Conservation (phyloP, 2,888 invertebrate genomes). For the Ernsta delagoae region DNA sequence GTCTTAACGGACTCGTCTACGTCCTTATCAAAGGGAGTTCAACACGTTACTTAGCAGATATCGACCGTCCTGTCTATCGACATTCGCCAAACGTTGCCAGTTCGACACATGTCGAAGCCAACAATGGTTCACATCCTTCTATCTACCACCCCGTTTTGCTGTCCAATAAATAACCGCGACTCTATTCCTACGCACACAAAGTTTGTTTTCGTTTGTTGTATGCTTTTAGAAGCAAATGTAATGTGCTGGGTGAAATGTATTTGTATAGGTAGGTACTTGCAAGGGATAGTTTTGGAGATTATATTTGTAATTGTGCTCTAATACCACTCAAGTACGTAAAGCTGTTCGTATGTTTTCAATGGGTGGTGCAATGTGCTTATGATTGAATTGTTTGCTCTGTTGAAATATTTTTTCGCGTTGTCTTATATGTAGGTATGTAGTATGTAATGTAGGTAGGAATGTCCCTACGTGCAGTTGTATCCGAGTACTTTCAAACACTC, state of each 20-base stretch:
- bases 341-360: constrained; percentile 45
- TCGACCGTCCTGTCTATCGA: constrained; percentile 38
- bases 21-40: constrained; percentile 25
- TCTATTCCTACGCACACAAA: constrained; percentile 40
- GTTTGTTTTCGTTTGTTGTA: constrained; percentile 2
- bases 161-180: background rate
- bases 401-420: constrained; percentile 29
- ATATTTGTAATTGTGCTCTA: constrained; percentile 75
- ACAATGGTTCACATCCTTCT: constrained; percentile 72
- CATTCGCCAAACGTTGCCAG: constrained; percentile 47
- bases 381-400: constrained; percentile 36
- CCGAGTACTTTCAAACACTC: background rate
- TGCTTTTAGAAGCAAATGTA: background rate
- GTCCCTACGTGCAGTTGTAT: background rate
- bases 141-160: constrained; percentile 42
- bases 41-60: constrained; percentile 42
- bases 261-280: constrained; percentile 72
- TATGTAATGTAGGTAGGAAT: background rate
- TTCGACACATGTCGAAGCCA: constrained; percentile 76
- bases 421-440: too few relatives aligned
- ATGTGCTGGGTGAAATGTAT: constrained; percentile 43
- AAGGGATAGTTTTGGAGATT: constrained; percentile 73
- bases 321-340: constrained; percentile 64
- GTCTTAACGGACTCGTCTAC: constrained; percentile 1
- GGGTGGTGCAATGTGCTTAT: constrained; percentile 42